Percentiles rank a stretch among this genome's conserved stretches.
Evolutionary conservation across 1,140 invertebrate genomes (phyloP).

Genomic region (Drosophila ohnishii): DNA sequence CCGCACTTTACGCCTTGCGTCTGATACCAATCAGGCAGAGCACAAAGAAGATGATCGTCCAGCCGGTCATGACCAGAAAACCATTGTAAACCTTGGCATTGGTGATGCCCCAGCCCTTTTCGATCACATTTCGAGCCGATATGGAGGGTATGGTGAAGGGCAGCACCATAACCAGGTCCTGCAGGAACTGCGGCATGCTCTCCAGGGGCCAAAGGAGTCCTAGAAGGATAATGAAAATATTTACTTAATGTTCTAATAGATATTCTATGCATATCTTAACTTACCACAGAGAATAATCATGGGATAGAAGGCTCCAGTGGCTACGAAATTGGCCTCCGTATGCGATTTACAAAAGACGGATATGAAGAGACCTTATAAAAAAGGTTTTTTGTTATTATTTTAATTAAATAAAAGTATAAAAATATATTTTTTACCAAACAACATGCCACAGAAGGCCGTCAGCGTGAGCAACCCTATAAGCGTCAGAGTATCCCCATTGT

Average conservation of each 20-base stretch:
- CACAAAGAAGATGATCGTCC: conserved; percentile 84
- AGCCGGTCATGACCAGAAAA: conserved; percentile 85
- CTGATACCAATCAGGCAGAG: conserved; percentile 83
- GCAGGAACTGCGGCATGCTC: conserved; percentile 86
- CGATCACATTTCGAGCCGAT: conserved; percentile 86
- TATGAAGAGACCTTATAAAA: conserved; percentile 86
- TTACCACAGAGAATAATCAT: conserved; percentile 92
- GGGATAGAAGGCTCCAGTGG: conserved; percentile 94
- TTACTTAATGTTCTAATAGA: background rate
- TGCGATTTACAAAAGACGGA: conserved; percentile 91
- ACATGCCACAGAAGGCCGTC: conserved; percentile 88
- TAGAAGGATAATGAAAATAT: conserved; percentile 71
- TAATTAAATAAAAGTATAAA: too few species aligned
- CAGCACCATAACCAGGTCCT: conserved; percentile 85
- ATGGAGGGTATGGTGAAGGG: conserved; percentile 88
- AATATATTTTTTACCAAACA: conserved; percentile 85
- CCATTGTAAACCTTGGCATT: conserved; percentile 85
- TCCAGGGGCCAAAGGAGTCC: conserved; percentile 96
- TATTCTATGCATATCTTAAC: conserved; percentile 44
- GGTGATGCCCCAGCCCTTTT: conserved; percentile 85
- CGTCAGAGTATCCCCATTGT: conserved; percentile 85
- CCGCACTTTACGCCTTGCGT: conserved; percentile 69
- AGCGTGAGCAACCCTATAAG: conserved; percentile 85
- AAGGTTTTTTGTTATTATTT: too few species aligned
- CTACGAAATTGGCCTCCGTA: conserved; percentile 91